Conservation (phyloP, 2,888 invertebrate species). For the Salpingus planirostris region DNA sequence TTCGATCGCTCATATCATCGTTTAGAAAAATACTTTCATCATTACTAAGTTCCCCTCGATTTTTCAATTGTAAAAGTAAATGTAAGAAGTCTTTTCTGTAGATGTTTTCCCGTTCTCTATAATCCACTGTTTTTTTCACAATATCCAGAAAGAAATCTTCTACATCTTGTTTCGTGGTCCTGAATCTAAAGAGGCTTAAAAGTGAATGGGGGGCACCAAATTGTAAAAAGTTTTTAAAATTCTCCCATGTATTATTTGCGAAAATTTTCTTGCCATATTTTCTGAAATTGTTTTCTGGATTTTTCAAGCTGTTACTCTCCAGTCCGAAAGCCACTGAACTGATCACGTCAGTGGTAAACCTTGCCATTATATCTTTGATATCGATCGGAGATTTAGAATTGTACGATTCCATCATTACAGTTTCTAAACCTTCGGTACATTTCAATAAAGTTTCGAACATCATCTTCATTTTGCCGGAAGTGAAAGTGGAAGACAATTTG, state of each 20-base stretch:
- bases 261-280: conserved; percentile 12
- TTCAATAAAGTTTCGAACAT: conserved; percentile 34
- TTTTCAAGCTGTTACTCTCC: conserved; percentile 47
- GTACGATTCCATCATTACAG: conserved; percentile 19
- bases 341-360: conserved; percentile 46
- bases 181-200: conserved; percentile 3
- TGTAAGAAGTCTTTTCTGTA: conserved; percentile 48
- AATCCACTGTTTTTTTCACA: conserved; percentile 38
- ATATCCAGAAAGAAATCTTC: conserved; percentile 40
- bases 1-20: conserved; percentile 1
- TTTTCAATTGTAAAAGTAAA: conserved; percentile 43
- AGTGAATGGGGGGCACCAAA: conserved; percentile 1
- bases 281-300: conserved; percentile 44
- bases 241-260: conserved; percentile 14
- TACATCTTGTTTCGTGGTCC: neutral
- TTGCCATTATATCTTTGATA: conserved; percentile 38
- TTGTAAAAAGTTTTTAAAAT: conserved; percentile 6
- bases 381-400: conserved; percentile 31
- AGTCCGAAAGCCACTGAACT: conserved; percentile 50
- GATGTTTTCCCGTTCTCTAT: conserved; percentile 40
- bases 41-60: conserved; percentile 25
- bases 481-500: conserved; percentile 40
- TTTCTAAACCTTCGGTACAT: conserved; percentile 27
- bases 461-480: conserved; percentile 41
- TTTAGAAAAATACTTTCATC: conserved; percentile 14